Base-by-base conservation (phyloP, 2,797 vertebrate genomes). In the Tokudaia muenninki region DNA sequence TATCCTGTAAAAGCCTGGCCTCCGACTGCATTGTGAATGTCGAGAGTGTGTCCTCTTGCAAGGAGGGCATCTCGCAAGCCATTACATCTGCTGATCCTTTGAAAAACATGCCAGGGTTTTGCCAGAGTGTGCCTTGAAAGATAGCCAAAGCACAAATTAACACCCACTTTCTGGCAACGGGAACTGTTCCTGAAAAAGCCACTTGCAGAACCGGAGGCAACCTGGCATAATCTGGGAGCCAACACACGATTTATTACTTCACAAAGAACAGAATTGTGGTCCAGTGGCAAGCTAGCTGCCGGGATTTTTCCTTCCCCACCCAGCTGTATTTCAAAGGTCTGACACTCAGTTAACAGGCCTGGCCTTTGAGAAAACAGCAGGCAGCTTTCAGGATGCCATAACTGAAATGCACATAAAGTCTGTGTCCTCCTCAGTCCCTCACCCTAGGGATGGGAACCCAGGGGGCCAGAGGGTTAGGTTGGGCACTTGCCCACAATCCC, bases 201-300 rank as follows among this genome's bases (percentile, higher is more conserved):
- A 92, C 94, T 96, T 94, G 70, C 77, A 94, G 96, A 97, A 95
- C 89, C 79, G 24, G 37, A 31, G 16, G 95, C 94, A 91, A 96
- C 70, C 90, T 92, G 95, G 92, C 94, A 95, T 96, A 96, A 94
- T 93, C 63, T 0, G 0, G 92, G 4, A 92, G 87, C 96, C 90
- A 96, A 89, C 92, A 92, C 90, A 93, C 31, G 95, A 97, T 97
- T 96, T 97, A 97, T 95, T 91, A 90, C 95, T 92, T 97, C 41
- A 47, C 44, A 67, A 94, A 97, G 95, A 92, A 47, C 70, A 92
- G 97, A 97, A 97, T 83, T 6, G 88, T n/a, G 90, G 79, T 57
- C 83, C 55, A 67, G 24, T 26, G 57, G 95, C 95, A 91, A 96
- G 95, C 55, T 14, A 29, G 92, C 74, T 77, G 88, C 65, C 44